Base-by-base conservation (phyloP, 1,140 invertebrate genomes). In the Eciton burchellii region DNA sequence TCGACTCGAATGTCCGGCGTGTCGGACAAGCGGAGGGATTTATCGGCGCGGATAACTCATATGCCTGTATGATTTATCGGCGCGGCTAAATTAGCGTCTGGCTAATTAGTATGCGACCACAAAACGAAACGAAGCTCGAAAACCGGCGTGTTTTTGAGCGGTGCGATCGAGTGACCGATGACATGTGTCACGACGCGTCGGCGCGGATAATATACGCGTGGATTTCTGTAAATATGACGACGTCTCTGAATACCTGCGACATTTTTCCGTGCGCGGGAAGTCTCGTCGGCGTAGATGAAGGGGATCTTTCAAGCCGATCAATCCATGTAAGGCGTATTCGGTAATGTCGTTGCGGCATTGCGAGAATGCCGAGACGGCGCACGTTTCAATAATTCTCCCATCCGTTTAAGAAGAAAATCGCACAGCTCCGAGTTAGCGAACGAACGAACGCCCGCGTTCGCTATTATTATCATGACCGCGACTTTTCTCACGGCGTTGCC, bases 61-160 rank as follows among this genome's bases (percentile, higher is more conserved):
- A 60, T 26, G 76, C 21, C 26, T 60, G 11, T 35, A 49, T 74
- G 82, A 87, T 88, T 74, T 73, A 88, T 84, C 8, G 72, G 24
- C 16, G 21, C 59, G 60, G n/a, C 24, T 72, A 74, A 65, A 49
- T 74, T 85, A 81, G 54, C 72, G 83, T 56, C 56, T 66, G 71
- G 82, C 45, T 82, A 85, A 88, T 88, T 88, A 84, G 81, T 84
- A 72, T 76, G 73, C 81, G 43, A 65, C 29, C 72, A 19, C 41
- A 81, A 81, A 81, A 74, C 76, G 72, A 86, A 63, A 70, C 47
- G 41, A 35, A 47, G 26, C 24, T 35, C 29, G 66, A 74, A 59
- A 81, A 59, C 29, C 57, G 14, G 70, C 41, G 66, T 81, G 52
- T 73, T 81, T 81, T 81, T 26, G 54, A 81, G 54, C n/a, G 26